Evolutionary conservation across 2,113 vertebrate genomes (phyloP).

Genomic region (Hemichromis elongatus): DNA sequence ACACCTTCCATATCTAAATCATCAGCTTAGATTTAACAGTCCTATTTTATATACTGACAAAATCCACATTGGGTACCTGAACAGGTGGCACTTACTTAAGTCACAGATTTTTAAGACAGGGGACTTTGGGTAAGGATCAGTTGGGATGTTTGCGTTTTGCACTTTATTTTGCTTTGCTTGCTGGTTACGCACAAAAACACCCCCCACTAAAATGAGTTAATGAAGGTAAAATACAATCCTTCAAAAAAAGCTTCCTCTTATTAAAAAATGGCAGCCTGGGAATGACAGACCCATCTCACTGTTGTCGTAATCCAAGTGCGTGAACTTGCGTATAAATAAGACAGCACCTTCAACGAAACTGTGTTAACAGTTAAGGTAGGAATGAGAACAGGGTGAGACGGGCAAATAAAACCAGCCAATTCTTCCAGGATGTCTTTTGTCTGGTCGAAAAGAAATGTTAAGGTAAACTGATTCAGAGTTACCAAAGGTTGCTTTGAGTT

Average conservation of each 20-base stretch:
- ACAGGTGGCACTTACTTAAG: background rate
- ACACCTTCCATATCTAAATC: background rate
- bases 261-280: background rate
- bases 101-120: background rate
- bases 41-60: background rate
- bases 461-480: background rate
- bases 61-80: background rate
- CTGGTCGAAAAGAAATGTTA: background rate
- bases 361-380: background rate
- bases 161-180: background rate
- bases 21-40: background rate
- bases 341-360: background rate
- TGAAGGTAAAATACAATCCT: background rate
- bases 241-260: background rate
- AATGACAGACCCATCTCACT: background rate
- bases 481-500: background rate
- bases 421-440: background rate
- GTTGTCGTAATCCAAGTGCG: background rate
- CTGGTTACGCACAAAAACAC: background rate
- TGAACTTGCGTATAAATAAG: background rate
- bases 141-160: background rate
- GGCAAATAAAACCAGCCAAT: background rate
- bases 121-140: background rate
- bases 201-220: too few relatives aligned
- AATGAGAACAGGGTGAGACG: background rate